Percentiles rank a stretch among this genome's conserved stretches.
phyloP scores from a whole-genome alignment of 2,888 invertebrate species.

The Autographa gamma region DNA sequence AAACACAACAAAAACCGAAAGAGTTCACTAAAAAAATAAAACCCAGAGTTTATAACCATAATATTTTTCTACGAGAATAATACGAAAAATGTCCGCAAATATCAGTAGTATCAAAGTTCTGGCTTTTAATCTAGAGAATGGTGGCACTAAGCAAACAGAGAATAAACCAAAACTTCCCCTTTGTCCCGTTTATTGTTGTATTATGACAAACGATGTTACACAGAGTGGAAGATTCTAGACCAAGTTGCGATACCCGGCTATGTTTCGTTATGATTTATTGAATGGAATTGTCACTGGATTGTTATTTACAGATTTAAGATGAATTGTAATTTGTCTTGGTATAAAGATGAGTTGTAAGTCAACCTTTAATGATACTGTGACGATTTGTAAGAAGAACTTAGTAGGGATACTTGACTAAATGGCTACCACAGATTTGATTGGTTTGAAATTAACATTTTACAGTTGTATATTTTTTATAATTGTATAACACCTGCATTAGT shows the following conservation, averaged over 20 bases:
- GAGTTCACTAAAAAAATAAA: neutral
- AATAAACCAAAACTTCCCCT: conserved; percentile 47
- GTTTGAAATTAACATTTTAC: too few species aligned
- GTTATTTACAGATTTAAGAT: conserved; percentile 2
- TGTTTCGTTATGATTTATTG: conserved; percentile 1
- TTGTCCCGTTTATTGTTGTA: conserved; percentile 51
- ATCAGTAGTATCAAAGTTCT: conserved; percentile 30
- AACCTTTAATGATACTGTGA: neutral
- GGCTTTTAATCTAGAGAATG: conserved; percentile 50
- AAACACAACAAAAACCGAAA: neutral
- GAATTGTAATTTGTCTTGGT: neutral
- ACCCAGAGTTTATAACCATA: neutral
- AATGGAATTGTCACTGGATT: neutral
- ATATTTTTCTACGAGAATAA: conserved; percentile 13
- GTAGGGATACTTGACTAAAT: too few species aligned
- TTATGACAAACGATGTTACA: conserved; percentile 47
- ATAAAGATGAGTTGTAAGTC: neutral
- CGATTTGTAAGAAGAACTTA: neutral
- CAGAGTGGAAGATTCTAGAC: conserved; percentile 27
- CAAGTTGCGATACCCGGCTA: conserved; percentile 14
- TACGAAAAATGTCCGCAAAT: conserved; percentile 34
- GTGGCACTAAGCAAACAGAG: conserved; percentile 39
- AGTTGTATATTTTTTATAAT: too few species aligned
- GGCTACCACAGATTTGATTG: too few species aligned
- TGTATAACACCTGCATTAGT: too few species aligned